A percentile compares a stretch with the other conserved stretches of the same genome.
Evolutionary conservation across 2,113 vertebrate genomes (phyloP).

Genomic region (Tichodroma muraria): DNA sequence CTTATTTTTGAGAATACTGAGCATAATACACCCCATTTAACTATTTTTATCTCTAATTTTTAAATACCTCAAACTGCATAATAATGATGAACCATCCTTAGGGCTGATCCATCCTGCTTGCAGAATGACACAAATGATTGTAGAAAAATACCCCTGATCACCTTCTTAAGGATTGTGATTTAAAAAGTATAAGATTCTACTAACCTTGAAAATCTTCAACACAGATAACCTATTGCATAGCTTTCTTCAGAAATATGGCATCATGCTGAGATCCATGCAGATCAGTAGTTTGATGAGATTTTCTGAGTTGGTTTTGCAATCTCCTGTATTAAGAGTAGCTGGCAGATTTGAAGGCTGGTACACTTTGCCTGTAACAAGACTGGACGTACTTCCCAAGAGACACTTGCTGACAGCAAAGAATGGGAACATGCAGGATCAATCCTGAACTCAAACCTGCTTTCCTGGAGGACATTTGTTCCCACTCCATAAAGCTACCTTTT

Average conservation of each 20-base stretch:
- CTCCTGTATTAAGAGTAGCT: neutral
- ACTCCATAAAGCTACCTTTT: neutral
- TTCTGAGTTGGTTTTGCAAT: neutral
- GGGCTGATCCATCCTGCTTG: neutral
- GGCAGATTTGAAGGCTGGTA: neutral
- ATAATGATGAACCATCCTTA: neutral
- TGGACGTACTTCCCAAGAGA: neutral
- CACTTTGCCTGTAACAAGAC: neutral
- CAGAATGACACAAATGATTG: neutral
- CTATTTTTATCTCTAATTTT: neutral
- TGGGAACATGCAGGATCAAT: neutral
- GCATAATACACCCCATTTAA: neutral
- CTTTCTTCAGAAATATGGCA: neutral
- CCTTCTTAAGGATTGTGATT: neutral
- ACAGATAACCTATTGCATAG: neutral
- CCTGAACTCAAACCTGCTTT: neutral
- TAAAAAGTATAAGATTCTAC: neutral
- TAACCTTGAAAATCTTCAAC: neutral
- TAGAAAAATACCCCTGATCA: neutral
- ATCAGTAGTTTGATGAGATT: neutral
- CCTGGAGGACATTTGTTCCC: neutral
- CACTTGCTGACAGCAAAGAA: neutral
- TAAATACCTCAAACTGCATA: neutral
- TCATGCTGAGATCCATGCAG: neutral
- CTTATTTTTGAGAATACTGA: neutral